Base-by-base conservation (phyloP, 2,113 vertebrate species). In the Pedetes capensis region DNA sequence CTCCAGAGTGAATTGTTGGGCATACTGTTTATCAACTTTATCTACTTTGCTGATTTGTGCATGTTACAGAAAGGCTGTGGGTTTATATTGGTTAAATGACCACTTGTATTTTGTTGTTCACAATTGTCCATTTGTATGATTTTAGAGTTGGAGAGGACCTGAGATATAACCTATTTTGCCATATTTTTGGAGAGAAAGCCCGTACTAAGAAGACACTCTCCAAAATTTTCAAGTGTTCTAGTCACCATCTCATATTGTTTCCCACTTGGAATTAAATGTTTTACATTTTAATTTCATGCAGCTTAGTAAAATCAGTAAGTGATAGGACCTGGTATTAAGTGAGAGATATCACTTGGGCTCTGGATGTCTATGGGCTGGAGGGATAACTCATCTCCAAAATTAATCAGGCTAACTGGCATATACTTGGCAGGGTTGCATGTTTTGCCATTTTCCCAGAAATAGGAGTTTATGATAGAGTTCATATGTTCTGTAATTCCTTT, bases 371-470 rank as follows among this genome's bases (percentile, higher is more conserved):
- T 53, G 83, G 23, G 32, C 23, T 27, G 44, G n/a, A 87, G 78
- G 64, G 53, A 66, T 92, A 87, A 87, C 29, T 72, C 55, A 49
- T 44, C 34, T 42, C 27, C 69, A 76, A 69, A 76, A 82, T 76
- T 44, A 91, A 87, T 80, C 66, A 72, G 1, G 22, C 18, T 72
- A 69, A 90, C 49, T 90, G 78, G 76, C 61, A 82, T 79, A 49
- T 69, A 37, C 44, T 92, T 95, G 75, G 69, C 93, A 89, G 64
- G 20, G 9, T 18, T 53, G 32, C 22, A 47, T 20, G 44, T 83
- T 87, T 85, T 93, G 68, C 23, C 69, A 84, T 95, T 89, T 93
- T 57, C 59, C 23, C 37, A 78, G 94, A 94, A 91, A 85, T 83
- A 75, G 84, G 9, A 86, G 55, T 87, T 87, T 75, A 69, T 91